phyloP scores from a whole-genome alignment of 2,888 invertebrate species.

The Listrodromus nycthemerus region DNA sequence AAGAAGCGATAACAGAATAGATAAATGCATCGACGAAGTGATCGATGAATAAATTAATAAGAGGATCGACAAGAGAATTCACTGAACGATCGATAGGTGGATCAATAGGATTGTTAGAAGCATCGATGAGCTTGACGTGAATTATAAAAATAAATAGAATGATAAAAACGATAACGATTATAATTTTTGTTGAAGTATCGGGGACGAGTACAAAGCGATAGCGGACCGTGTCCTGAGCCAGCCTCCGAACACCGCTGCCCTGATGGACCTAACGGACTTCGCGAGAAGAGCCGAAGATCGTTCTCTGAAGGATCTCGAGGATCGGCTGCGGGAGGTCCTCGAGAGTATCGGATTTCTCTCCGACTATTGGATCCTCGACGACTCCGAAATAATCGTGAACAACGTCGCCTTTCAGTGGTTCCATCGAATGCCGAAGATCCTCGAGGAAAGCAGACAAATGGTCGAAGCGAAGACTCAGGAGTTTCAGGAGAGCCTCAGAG shows the following conservation, averaged over 20 bases:
- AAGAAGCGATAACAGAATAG: too few species aligned
- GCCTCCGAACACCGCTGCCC: constrained; percentile 92
- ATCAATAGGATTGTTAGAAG: too few species aligned
- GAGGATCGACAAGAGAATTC: neutral
- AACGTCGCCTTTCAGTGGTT: constrained; percentile 95
- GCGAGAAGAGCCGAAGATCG: constrained; percentile 90
- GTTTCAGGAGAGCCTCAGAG: constrained; percentile 93
- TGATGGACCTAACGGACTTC: constrained; percentile 94
- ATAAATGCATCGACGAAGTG: too few species aligned
- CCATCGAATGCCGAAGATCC: constrained; percentile 91
- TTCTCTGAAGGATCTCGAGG: constrained; percentile 91
- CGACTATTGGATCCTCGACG: constrained; percentile 92
- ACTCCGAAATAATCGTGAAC: constrained; percentile 94
- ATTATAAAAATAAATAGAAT: too few species aligned
- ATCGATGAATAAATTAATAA: too few species aligned
- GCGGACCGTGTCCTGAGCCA: constrained; percentile 91
- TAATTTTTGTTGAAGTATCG: constrained; percentile 86
- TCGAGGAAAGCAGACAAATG: constrained; percentile 92
- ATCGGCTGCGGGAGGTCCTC: constrained; percentile 89
- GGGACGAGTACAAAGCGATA: constrained; percentile 93
- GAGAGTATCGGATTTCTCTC: constrained; percentile 92
- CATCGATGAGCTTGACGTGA: too few species aligned
- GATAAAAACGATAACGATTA: too few species aligned
- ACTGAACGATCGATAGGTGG: too few species aligned
- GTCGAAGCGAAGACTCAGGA: constrained; percentile 93